These are phyloP conservation scores for Pipistrellus nathusii DNA, from an alignment of 2,797 vertebrate genomes.

Conservation along the genomic window DNA sequence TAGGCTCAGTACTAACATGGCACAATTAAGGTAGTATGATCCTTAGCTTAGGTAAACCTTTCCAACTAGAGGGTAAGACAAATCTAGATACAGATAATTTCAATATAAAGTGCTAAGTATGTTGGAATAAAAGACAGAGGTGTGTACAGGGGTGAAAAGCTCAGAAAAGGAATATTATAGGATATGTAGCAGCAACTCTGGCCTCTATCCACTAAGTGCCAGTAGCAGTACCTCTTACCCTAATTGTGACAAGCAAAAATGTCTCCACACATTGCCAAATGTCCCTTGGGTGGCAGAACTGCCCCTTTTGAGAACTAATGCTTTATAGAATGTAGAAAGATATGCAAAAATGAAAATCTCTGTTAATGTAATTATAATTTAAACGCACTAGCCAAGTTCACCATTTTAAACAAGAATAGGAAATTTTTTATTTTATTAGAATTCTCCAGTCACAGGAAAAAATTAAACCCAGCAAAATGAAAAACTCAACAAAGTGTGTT, in stretches of 20 bases:
- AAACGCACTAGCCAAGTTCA: background rate
- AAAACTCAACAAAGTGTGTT: background rate
- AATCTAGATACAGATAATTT: background rate
- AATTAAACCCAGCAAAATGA: conserved; percentile 38
- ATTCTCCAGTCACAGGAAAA: background rate
- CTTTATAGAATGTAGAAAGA: background rate
- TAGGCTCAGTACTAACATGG: background rate
- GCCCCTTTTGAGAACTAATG: background rate
- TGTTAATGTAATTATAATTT: background rate
- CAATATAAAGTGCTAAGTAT: background rate
- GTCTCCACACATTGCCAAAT: background rate
- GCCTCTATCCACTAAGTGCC: background rate
- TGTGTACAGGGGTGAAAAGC: background rate
- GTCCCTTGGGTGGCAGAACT: background rate
- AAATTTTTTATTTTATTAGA: background rate
- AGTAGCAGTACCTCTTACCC: background rate
- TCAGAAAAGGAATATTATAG: background rate
- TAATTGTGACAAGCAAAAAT: background rate
- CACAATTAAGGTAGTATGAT: background rate
- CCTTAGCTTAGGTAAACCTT: background rate
- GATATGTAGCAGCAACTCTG: background rate
- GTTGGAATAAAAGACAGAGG: background rate
- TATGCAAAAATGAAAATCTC: background rate
- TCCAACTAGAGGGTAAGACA: background rate
- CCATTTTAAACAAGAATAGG: background rate